These are phyloP conservation scores for Peromyscus melanophrys DNA, from an alignment of 2,797 vertebrate species.

Conservation along the genomic window DNA sequence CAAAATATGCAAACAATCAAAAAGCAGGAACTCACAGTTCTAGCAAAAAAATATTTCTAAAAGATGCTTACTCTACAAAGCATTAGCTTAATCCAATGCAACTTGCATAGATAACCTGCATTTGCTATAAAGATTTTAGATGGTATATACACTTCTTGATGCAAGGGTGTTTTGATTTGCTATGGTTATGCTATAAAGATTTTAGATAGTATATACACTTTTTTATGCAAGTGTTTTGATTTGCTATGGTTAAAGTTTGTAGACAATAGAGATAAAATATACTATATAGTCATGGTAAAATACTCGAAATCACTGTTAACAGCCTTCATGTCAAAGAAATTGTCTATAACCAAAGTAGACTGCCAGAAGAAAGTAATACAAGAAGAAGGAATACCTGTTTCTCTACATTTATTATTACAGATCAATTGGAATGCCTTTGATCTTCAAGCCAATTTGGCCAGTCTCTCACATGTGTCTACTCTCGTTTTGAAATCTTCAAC, in stretches of 20 bases:
- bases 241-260: not conserved
- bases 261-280: constrained; percentile 39
- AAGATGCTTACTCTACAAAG: constrained; percentile 25
- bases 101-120: constrained; percentile 49
- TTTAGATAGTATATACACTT: constrained; percentile 58
- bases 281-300: not conserved
- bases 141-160: constrained; percentile 53
- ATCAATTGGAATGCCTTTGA: not conserved
- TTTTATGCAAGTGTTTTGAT: constrained; percentile 35
- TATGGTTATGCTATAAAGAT: not conserved
- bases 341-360: not conserved
- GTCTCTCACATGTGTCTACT: not conserved
- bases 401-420: not conserved
- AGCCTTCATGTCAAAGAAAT: constrained; percentile 23
- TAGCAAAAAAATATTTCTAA: constrained; percentile 43
- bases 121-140: constrained; percentile 35
- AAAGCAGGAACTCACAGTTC: constrained; percentile 17
- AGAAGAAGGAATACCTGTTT: not conserved
- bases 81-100: constrained; percentile 46
- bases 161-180: constrained; percentile 8
- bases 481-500: constrained; percentile 26
- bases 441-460: not conserved
- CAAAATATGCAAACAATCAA: constrained; percentile 65
- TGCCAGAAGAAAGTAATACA: constrained; percentile 35
- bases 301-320: not conserved